Evolutionary conservation across 30 jellyfish, hydroid and myxozoan genomes (phyloP).

Genomic region (Chironex yamaguchii): DNA sequence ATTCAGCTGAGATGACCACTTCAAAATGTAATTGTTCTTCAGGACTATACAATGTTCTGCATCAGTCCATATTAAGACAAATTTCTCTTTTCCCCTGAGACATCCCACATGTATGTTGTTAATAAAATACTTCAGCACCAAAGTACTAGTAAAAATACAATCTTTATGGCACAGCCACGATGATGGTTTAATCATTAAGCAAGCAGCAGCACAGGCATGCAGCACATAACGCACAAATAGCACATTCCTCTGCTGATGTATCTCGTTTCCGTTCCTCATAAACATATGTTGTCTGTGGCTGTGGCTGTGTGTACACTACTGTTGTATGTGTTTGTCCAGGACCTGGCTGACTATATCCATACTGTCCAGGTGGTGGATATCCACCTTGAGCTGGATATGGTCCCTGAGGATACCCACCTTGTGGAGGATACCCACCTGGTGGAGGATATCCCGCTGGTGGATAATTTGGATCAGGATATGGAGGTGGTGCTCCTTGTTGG

Average conservation of each 20-base stretch:
- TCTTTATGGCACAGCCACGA: too few relatives aligned
- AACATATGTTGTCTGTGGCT: slow-evolving; percentile 66
- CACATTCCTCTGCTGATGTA: slow-evolving; percentile 94
- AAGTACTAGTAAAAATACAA: too few relatives aligned
- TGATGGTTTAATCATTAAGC: slow-evolving; percentile 74
- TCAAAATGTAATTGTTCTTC: too few relatives aligned
- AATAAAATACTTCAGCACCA: too few relatives aligned
- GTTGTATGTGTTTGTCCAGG: slow-evolving; percentile 56
- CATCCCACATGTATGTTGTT: too few relatives aligned
- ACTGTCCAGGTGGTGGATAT: slow-evolving; percentile 54
- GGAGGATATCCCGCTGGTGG: slow-evolving; percentile 72
- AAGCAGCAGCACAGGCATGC: slow-evolving; percentile 97
- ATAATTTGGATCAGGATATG: background rate
- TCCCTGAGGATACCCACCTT: slow-evolving; percentile 11
- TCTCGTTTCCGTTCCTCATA: slow-evolving; percentile 74
- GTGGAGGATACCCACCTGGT: slow-evolving; percentile 56
- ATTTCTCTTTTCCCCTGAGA: too few relatives aligned
- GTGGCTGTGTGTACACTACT: slow-evolving; percentile 77
- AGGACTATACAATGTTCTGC: too few relatives aligned
- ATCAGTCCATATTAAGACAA: too few relatives aligned
- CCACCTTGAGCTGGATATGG: slow-evolving; percentile 23
- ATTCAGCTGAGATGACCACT: too few relatives aligned
- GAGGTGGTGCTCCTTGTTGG: slow-evolving; percentile 57
- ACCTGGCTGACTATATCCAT: background rate
- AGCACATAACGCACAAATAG: slow-evolving; percentile 91